Evolutionary conservation across 1,140 invertebrate species (phyloP), one percentile per base, ranked within the genome.

Genomic region (Ceratoteleas bidentatus): DNA sequence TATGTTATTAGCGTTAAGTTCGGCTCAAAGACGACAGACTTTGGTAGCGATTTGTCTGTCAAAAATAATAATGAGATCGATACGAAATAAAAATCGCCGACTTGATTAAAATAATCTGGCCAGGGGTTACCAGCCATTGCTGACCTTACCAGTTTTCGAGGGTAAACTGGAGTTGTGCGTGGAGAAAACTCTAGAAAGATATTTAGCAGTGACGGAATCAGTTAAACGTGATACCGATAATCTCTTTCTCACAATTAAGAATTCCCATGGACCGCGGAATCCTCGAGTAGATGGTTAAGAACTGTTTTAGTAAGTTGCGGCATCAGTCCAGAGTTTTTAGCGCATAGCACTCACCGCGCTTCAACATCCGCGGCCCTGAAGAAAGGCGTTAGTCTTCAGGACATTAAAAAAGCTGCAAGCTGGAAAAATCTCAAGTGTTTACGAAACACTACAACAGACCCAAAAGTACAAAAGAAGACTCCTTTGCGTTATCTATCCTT

Each of bases 1-100:
- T 0, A 66, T 70, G 13, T 15, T 77, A 24, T 8, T 82, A 16
- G 73, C 66, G 0, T 24, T 76, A 6, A 15, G 69, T 52, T 65
- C 70, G 0, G 69, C 69, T 2, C 72, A 75, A 9, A 13, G 78
- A 6, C 33, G 61, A n/a, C 78, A 85, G 52, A 84, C 81, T 9
- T 40, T 75, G 13, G 70, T 54, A 33, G 50, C 54, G 10, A 81
- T 75, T 45, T 15, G 24, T 34, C 43, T 80, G 15, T 49, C 47
- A 32, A 81, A 83, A 38, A 84, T 86, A 16, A 49, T 15, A 38
- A 49, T 38, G 32, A 0, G 38, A 76, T 14, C 14, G 56, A 1
- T 53, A 75, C 3, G 58, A 79, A n/a, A 83, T 86, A 6, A 60
- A 77, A 57, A 57, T 76, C 32, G 6, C 60, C 4, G 66, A 72